Evolutionary conservation across 30 jellyfish, hydroid and myxozoan genomes (phyloP).

Genomic region (Catostylus mosaicus): DNA sequence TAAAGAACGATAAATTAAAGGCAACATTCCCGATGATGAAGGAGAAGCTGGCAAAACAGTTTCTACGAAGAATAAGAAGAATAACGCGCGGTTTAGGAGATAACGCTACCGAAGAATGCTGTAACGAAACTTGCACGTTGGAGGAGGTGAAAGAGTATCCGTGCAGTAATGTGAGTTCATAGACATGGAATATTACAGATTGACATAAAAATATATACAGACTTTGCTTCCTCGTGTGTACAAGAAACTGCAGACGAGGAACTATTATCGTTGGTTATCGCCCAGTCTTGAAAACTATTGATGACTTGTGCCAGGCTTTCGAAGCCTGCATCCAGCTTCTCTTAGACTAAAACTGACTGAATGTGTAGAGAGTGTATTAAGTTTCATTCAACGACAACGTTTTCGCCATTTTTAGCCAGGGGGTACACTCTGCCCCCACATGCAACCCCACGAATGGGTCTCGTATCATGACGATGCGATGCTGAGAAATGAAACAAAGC

Average conservation of each 20-base stretch:
- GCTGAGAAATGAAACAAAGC: too few relatives aligned
- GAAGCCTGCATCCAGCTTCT: neutral
- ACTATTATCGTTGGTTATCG: neutral
- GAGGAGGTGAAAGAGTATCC: constrained; percentile 70
- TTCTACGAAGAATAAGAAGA: constrained; percentile 41
- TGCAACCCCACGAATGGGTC: too few relatives aligned
- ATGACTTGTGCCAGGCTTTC: too few relatives aligned
- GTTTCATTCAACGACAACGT: too few relatives aligned
- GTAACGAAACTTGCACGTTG: constrained; percentile 46
- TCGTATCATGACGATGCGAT: too few relatives aligned
- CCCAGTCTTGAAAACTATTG: neutral
- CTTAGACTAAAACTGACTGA: neutral
- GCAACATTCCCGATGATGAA: constrained; percentile 15
- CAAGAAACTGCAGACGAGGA: neutral
- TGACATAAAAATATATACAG: neutral
- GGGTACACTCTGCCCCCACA: too few relatives aligned
- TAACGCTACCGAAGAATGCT: constrained; percentile 61
- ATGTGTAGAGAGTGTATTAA: neutral
- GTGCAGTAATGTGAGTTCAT: neutral
- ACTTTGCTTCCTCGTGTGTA: neutral
- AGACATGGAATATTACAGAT: neutral
- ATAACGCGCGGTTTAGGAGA: constrained; percentile 19
- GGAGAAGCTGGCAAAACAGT: constrained; percentile 54
- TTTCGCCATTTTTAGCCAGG: too few relatives aligned
- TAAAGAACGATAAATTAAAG: neutral